These are phyloP conservation scores for Spea multiplicata DNA, from an alignment of 2,113 vertebrate species.

Conservation along the genomic window DNA sequence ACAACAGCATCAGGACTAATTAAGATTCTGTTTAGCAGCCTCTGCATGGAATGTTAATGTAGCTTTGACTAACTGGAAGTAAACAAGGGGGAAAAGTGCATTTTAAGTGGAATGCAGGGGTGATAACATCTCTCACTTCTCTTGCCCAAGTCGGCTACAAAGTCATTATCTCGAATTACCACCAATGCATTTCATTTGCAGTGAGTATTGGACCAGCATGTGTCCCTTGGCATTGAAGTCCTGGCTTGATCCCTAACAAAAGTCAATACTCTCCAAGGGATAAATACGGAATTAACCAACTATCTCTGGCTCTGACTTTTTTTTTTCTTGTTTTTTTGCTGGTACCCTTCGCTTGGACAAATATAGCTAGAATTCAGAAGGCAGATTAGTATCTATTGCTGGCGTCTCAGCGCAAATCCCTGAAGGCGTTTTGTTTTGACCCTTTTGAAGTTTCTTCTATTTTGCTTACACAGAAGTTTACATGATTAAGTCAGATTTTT, in stretches of 20 bases:
- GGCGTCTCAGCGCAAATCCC: conserved; percentile 62
- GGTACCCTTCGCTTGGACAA: conserved; percentile 65
- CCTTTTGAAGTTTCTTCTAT: conserved; percentile 65
- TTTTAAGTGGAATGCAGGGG: conserved; percentile 71
- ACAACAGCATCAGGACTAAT: conserved; percentile 74
- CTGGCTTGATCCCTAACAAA: conserved; percentile 66
- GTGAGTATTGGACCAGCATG: conserved; percentile 61
- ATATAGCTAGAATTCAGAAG: conserved; percentile 61
- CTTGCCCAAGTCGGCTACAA: conserved; percentile 70
- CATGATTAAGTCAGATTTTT: conserved; percentile 66
- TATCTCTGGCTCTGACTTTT: conserved; percentile 59
- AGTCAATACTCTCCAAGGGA: conserved; percentile 75
- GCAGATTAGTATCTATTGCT: conserved; percentile 65
- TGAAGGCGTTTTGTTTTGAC: conserved; percentile 63
- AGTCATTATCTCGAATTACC: conserved; percentile 81
- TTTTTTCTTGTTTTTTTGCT: conserved; percentile 54
- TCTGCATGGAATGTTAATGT: conserved; percentile 76
- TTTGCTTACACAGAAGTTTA: conserved; percentile 69
- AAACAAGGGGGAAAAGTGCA: conserved; percentile 58
- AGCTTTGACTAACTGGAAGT: conserved; percentile 67
- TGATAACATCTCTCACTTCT: conserved; percentile 76
- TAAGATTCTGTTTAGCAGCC: conserved; percentile 76
- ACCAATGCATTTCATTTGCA: conserved; percentile 62
- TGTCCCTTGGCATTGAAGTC: conserved; percentile 62
- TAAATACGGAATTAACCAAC: conserved; percentile 68